Conservation (phyloP, 2,113 vertebrate species). For the Petroica traversi region DNA sequence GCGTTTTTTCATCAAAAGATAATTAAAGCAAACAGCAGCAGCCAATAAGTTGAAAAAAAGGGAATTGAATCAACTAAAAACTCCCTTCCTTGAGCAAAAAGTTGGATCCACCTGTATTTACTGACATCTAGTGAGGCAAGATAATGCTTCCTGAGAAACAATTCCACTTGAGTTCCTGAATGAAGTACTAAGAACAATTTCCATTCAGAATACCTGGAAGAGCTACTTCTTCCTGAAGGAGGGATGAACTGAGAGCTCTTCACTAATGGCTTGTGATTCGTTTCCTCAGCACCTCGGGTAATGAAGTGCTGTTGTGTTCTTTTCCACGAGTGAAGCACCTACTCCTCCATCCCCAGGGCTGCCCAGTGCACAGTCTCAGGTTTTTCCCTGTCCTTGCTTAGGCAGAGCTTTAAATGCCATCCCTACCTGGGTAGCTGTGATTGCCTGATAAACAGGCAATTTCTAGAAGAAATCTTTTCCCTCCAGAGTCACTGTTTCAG, state of each 20-base stretch:
- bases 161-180: not conserved
- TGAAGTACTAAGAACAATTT: not conserved
- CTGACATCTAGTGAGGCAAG: not conserved
- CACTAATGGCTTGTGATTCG: not conserved
- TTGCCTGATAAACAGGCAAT: not conserved
- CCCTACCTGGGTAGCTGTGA: not conserved
- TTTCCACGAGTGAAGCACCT: not conserved
- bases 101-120: not conserved
- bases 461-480: not conserved
- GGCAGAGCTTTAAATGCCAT: not conserved
- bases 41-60: not conserved
- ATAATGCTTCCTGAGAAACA: not conserved
- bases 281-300: not conserved
- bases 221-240: not conserved
- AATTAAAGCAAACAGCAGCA: not conserved
- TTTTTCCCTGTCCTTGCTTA: not conserved
- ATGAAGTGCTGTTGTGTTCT: not conserved
- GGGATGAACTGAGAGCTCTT: conserved; percentile 8
- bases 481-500: not conserved
- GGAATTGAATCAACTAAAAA: not conserved
- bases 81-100: not conserved
- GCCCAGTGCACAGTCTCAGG: rapidly evolving
- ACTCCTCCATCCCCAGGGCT: not conserved
- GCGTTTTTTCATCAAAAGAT: not conserved
- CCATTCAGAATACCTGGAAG: not conserved